A percentile compares a stretch with the other conserved stretches of the same genome.
Evolutionary conservation across 2,113 vertebrate genomes (phyloP).

Genomic region (Nesoenas mayeri): DNA sequence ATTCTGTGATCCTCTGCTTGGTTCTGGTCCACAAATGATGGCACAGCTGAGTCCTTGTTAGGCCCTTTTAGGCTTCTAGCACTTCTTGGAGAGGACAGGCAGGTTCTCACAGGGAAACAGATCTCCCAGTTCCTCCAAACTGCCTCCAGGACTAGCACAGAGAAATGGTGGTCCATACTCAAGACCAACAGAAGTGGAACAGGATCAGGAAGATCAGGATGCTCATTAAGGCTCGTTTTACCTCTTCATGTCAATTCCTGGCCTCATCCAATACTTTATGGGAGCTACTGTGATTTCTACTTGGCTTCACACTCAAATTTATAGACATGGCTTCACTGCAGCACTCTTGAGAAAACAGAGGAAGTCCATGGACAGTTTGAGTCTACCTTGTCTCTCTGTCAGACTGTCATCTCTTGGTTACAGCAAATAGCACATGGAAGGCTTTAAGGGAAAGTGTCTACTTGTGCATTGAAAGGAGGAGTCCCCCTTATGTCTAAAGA

Average conservation of each 20-base stretch:
- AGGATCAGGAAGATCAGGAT: not conserved
- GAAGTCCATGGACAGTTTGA: not conserved
- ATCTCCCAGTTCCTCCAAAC: not conserved
- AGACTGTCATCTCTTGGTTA: not conserved
- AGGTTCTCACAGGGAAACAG: not conserved
- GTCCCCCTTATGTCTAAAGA: not conserved
- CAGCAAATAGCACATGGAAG: not conserved
- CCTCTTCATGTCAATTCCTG: not conserved
- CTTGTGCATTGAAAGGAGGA: not conserved
- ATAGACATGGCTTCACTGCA: not conserved
- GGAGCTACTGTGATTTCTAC: rapidly evolving
- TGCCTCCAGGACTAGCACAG: not conserved
- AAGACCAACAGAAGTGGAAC: rapidly evolving
- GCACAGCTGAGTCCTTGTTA: not conserved
- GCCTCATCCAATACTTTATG: not conserved
- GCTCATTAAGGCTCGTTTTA: not conserved
- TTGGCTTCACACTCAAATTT: not conserved
- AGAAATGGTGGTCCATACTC: not conserved
- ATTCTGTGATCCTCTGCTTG: not conserved
- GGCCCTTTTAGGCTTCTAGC: not conserved
- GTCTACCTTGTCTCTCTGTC: not conserved
- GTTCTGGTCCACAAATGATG: not conserved
- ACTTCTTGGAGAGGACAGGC: not conserved
- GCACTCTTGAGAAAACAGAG: not conserved
- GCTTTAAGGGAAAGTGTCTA: not conserved